Percentiles rank a stretch among this genome's conserved stretches.
phyloP scores from a whole-genome alignment of 2,888 invertebrate genomes.

The Pimpla rufipes region DNA sequence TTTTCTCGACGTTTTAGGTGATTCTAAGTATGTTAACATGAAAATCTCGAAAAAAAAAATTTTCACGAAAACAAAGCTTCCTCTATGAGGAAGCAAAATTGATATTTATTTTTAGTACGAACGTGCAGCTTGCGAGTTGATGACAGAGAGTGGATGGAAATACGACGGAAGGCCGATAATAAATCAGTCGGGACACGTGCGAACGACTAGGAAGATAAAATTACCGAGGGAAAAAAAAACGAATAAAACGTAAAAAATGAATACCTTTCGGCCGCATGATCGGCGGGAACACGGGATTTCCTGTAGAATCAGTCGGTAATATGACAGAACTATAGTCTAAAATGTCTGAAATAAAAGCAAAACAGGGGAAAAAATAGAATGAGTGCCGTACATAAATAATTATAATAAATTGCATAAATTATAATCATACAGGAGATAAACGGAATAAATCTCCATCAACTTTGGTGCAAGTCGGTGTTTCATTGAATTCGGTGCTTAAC shows the following conservation, averaged over 20 bases:
- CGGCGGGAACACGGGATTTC: slow-evolving; percentile 90
- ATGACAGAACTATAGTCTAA: slow-evolving; percentile 91
- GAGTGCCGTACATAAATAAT: not conserved
- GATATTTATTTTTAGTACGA: not conserved
- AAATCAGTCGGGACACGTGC: not conserved
- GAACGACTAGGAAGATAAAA: not conserved
- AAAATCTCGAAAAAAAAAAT: too few species aligned
- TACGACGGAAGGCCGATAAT: not conserved
- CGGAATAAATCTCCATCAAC: slow-evolving; percentile 7
- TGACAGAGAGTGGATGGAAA: not conserved
- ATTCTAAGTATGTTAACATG: too few species aligned
- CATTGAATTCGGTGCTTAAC: not conserved
- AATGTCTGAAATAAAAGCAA: slow-evolving; percentile 88
- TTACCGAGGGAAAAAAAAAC: slow-evolving; percentile 7
- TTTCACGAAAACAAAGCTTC: too few species aligned
- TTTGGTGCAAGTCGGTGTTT: not conserved
- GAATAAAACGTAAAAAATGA: slow-evolving; percentile 48
- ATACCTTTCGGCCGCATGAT: slow-evolving; percentile 91
- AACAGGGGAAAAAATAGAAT: slow-evolving; percentile 54
- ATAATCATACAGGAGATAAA: not conserved
- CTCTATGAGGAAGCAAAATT: not conserved
- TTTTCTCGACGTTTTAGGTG: too few species aligned
- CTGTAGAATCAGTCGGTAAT: slow-evolving; percentile 92
- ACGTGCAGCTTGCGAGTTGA: not conserved
- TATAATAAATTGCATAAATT: not conserved